These are phyloP conservation scores for Pterostichus niger DNA, from an alignment of 2,888 invertebrate genomes.

Conservation along the genomic window DNA sequence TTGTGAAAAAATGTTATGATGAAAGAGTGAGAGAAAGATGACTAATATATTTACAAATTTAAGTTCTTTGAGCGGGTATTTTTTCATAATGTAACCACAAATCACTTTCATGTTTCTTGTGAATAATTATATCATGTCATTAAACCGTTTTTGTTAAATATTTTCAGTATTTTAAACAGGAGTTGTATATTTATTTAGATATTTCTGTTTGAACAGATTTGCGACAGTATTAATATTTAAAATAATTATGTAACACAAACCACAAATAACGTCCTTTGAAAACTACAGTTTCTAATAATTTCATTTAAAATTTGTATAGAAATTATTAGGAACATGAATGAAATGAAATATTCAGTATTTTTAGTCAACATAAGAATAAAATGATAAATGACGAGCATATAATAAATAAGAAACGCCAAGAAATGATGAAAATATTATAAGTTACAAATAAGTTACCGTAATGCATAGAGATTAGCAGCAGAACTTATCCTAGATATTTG, in stretches of 20 bases:
- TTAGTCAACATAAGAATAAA: background rate
- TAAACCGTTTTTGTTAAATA: conserved; percentile 21
- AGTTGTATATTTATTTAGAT: conserved; percentile 16
- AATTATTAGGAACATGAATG: conserved; percentile 19
- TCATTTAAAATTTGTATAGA: background rate
- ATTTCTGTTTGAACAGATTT: background rate
- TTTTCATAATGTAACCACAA: conserved; percentile 27
- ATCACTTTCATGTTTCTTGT: conserved; percentile 8
- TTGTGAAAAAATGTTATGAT: conserved; percentile 47
- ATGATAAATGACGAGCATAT: conserved; percentile 18
- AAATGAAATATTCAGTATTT: no score
- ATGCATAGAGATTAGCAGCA: conserved; percentile 30
- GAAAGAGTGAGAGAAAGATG: conserved; percentile 50
- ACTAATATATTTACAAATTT: conserved; percentile 46
- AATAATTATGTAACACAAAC: background rate
- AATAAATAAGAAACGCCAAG: conserved; percentile 18
- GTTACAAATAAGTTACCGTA: conserved; percentile 35
- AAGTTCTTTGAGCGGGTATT: conserved; percentile 63
- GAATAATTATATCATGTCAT: background rate
- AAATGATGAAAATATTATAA: conserved; percentile 31
- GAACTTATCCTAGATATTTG: conserved; percentile 33
- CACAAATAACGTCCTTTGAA: conserved; percentile 33
- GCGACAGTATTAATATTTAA: conserved; percentile 33
- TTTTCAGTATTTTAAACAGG: background rate
- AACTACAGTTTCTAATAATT: conserved; percentile 23